These are phyloP conservation scores for Brachymystax lenok DNA, from an alignment of 2,797 vertebrate species.

Conservation along the genomic window DNA sequence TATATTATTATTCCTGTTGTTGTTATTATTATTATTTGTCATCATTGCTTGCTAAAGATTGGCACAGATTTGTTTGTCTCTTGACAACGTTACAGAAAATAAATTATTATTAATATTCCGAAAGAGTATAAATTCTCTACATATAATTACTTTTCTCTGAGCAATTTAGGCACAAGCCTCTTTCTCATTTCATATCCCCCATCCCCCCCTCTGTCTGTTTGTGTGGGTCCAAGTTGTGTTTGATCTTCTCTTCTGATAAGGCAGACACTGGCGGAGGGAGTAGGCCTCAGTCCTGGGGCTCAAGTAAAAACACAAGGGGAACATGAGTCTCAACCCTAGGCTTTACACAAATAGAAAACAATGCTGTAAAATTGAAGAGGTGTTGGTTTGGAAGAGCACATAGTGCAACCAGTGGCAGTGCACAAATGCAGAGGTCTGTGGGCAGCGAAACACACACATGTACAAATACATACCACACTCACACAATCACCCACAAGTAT, in stretches of 20 bases:
- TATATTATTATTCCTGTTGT: conserved; percentile 61
- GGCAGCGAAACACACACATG: no score
- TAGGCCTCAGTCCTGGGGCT: no score
- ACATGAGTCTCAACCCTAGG: no score
- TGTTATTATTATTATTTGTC: conserved; percentile 58
- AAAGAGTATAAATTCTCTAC: conserved; percentile 61
- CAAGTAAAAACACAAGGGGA: no score
- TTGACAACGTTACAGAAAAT: conserved; percentile 69
- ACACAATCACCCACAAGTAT: background rate
- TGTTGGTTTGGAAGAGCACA: no score
- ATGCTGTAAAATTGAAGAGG: no score
- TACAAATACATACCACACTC: background rate
- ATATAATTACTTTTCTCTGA: conserved; percentile 39
- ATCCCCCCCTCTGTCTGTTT: background rate
- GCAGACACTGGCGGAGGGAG: no score
- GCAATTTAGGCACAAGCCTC: background rate
- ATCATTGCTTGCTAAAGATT: conserved; percentile 80
- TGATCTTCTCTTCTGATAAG: no score
- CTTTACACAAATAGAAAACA: no score
- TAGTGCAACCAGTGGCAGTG: no score
- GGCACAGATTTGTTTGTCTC: conserved; percentile 75
- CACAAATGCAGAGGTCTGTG: no score
- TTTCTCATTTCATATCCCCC: background rate
- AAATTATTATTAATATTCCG: conserved; percentile 75
- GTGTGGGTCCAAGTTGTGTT: background rate